Evolutionary conservation across 2,888 invertebrate species (phyloP).

Genomic region (Dasypolia templi): DNA sequence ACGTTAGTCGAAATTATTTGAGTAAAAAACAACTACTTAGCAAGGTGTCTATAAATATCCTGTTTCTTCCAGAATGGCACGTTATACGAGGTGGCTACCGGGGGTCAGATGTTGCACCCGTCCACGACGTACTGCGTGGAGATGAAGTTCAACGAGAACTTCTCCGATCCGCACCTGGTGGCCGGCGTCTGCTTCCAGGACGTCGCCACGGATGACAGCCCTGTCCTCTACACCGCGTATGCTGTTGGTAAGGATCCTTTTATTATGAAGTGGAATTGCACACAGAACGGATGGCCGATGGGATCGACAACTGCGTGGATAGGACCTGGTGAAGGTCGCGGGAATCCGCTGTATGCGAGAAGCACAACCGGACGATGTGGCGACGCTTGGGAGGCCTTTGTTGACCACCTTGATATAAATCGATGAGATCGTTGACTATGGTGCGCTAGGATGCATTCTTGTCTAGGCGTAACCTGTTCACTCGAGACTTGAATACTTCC

Average conservation of each 20-base stretch:
- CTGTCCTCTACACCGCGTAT: constrained; percentile 79
- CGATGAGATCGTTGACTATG: too few relatives aligned
- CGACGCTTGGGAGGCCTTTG: background rate
- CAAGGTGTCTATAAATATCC: background rate
- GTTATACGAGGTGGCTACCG: constrained; percentile 75
- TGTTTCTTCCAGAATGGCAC: constrained; percentile 81
- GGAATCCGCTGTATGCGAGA: background rate
- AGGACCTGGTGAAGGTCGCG: background rate
- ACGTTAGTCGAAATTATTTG: too few relatives aligned
- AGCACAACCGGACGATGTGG: too few relatives aligned
- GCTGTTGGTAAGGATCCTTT: constrained; percentile 79
- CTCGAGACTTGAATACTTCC: background rate
- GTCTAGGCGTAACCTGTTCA: background rate
- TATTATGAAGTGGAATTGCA: background rate
- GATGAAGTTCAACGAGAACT: constrained; percentile 72
- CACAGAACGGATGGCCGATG: background rate
- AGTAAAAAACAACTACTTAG: background rate
- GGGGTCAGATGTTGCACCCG: constrained; percentile 75
- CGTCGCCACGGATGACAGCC: constrained; percentile 73
- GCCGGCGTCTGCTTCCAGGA: constrained; percentile 81
- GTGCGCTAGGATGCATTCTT: too few relatives aligned
- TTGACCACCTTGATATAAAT: background rate
- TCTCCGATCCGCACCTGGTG: constrained; percentile 72
- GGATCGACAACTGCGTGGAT: background rate
- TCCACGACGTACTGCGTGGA: constrained; percentile 80